Percentiles rank a stretch among this genome's conserved stretches.
phyloP scores from a whole-genome alignment of 2,888 invertebrate species.

The Pogonocherus hispidulus region DNA sequence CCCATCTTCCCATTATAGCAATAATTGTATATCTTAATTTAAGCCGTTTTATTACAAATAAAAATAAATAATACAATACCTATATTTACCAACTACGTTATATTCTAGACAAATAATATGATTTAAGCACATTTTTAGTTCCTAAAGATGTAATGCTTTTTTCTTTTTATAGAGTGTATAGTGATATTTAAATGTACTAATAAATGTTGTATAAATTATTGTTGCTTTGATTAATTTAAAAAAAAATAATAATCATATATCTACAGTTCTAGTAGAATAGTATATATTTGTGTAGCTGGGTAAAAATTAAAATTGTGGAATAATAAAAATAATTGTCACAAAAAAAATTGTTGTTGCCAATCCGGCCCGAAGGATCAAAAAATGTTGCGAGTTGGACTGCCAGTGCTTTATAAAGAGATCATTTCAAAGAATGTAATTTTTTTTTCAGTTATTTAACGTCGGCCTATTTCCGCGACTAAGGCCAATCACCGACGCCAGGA shows the following conservation, averaged over 20 bases:
- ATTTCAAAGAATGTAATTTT: no score
- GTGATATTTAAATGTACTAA: slow-evolving; percentile 57
- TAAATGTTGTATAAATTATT: slow-evolving; percentile 67
- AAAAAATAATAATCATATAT: slow-evolving; percentile 55
- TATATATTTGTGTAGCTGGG: slow-evolving; percentile 66
- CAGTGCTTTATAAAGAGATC: no score
- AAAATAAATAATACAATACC: slow-evolving; percentile 41
- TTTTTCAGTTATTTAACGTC: no score
- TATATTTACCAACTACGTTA: slow-evolving; percentile 41
- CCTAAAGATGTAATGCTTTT: slow-evolving; percentile 51
- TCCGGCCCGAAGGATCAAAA: no score
- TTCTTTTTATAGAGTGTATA: slow-evolving; percentile 54
- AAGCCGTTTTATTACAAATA: slow-evolving; percentile 48
- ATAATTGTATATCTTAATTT: slow-evolving; percentile 53
- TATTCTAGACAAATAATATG: slow-evolving; percentile 21
- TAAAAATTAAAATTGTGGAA: slow-evolving; percentile 66
- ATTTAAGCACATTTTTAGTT: slow-evolving; percentile 45
- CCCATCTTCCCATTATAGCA: slow-evolving; percentile 45
- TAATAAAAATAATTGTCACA: slow-evolving; percentile 57
- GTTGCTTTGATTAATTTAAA: slow-evolving; percentile 70
- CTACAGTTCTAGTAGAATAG: slow-evolving; percentile 62
- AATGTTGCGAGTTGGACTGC: no score
- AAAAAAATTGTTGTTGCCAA: no score
- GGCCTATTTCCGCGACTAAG: no score
- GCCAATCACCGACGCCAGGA: no score